Evolutionary conservation across 2,113 vertebrate genomes (phyloP).

Genomic region (Oncorhynchus clarkii): DNA sequence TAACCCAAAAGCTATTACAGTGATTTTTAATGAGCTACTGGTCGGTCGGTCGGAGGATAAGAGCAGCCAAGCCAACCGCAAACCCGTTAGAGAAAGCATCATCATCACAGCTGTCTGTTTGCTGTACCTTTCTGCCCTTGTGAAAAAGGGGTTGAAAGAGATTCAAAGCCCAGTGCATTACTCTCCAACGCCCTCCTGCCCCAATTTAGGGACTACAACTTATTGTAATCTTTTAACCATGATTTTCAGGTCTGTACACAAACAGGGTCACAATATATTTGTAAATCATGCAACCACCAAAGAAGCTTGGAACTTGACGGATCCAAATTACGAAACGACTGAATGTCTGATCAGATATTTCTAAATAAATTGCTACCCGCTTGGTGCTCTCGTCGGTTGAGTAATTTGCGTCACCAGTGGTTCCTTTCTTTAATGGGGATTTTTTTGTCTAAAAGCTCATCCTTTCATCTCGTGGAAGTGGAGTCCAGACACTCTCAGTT

Average conservation of each 20-base stretch:
- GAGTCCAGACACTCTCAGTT: constrained; percentile 21
- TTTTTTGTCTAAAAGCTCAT: not conserved
- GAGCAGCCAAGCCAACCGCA: not conserved
- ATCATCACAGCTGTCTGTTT: not conserved
- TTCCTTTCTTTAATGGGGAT: constrained; percentile 1
- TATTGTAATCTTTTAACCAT: not conserved
- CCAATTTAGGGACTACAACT: not conserved
- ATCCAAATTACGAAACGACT: not conserved
- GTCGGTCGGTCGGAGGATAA: not conserved
- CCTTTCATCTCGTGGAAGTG: constrained; percentile 39
- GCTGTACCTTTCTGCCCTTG: not conserved
- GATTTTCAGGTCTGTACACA: not conserved
- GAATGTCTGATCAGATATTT: constrained; percentile 1
- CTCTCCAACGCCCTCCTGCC: not conserved
- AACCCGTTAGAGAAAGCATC: not conserved
- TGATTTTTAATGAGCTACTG: constrained; percentile 33
- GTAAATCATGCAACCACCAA: not conserved
- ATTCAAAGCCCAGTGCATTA: not conserved
- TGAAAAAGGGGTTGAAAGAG: not conserved
- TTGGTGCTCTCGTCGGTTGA: constrained; percentile 17
- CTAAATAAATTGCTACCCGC: constrained; percentile 1
- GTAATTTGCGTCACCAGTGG: constrained; percentile 17
- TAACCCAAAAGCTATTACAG: constrained; percentile 44
- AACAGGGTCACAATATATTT: not conserved
- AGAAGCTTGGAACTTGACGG: not conserved